Percentiles rank a stretch among this genome's conserved stretches.
Conservation (phyloP, 2,113 vertebrate genomes). For the Xiphophorus couchianus region DNA sequence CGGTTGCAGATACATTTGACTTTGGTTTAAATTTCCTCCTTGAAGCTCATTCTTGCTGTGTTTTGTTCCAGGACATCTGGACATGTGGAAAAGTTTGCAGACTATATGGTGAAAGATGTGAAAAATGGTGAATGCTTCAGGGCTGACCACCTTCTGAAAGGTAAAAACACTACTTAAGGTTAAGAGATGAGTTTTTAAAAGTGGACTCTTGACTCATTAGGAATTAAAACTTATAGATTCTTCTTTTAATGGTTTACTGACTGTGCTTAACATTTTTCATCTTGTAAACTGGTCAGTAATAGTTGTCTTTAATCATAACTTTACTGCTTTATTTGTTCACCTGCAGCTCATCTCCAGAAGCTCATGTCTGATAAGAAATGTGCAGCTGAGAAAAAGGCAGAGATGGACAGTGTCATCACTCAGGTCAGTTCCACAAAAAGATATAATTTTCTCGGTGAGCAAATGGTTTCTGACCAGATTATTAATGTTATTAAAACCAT, state of each 20-base stretch:
- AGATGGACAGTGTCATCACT: slow-evolving; percentile 93
- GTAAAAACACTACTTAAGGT: slow-evolving; percentile 63
- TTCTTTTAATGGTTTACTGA: background rate
- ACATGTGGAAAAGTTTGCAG: slow-evolving; percentile 98
- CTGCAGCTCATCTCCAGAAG: slow-evolving; percentile 93
- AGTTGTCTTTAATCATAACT: background rate
- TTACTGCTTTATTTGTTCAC: background rate
- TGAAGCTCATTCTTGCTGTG: background rate
- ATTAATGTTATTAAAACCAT: background rate
- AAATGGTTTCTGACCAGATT: background rate
- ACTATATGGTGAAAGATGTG: slow-evolving; percentile 98
- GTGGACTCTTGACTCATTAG: background rate
- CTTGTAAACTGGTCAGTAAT: too few relatives aligned
- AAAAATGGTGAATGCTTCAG: slow-evolving; percentile 97
- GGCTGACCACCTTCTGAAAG: slow-evolving; percentile 96
- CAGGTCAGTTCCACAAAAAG: slow-evolving; percentile 79
- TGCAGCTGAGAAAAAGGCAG: slow-evolving; percentile 88
- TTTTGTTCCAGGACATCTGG: slow-evolving; percentile 88
- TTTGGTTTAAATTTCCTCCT: accelerated
- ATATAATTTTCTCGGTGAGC: background rate
- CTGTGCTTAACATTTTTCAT: background rate
- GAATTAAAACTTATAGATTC: background rate
- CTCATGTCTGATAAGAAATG: slow-evolving; percentile 98
- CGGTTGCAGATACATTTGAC: slow-evolving; percentile 69
- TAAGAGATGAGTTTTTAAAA: background rate